A percentile compares a stretch with the other conserved stretches of the same genome.
phyloP scores from a whole-genome alignment of 2,797 vertebrate species.

The Syngnathus rostellatus region DNA sequence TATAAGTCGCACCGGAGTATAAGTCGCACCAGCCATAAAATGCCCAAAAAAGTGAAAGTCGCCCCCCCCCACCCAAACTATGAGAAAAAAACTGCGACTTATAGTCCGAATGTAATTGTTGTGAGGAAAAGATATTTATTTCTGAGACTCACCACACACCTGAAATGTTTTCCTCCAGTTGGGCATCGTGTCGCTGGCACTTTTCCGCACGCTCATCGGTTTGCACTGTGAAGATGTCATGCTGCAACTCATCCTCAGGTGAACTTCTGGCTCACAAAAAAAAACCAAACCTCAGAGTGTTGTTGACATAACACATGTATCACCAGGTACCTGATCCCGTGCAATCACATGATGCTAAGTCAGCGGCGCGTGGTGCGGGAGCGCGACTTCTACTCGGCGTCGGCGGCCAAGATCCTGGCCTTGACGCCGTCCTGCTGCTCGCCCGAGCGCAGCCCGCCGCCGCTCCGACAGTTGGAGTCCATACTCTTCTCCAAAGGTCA shows the following conservation, averaged over 20 bases:
- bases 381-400: slow-evolving; percentile 89
- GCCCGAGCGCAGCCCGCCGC: slow-evolving; percentile 74
- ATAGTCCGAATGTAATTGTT: too few species aligned
- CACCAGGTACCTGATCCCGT: slow-evolving; percentile 90
- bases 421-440: slow-evolving; percentile 88
- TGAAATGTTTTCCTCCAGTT: slow-evolving; percentile 61
- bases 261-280: slow-evolving; percentile 22
- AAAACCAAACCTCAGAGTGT: background rate
- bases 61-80: too few species aligned
- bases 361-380: slow-evolving; percentile 86
- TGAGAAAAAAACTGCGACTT: too few species aligned
- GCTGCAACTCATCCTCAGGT: slow-evolving; percentile 92
- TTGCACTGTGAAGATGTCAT: slow-evolving; percentile 98
- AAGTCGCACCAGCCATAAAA: too few species aligned
- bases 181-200: slow-evolving; percentile 88
- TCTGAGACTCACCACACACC: background rate
- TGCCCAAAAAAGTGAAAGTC: too few species aligned
- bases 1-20: too few species aligned
- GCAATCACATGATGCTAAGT: slow-evolving; percentile 97
- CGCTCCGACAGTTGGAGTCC: slow-evolving; percentile 79
- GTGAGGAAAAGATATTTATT: too few species aligned
- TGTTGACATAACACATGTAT: background rate
- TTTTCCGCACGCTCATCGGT: slow-evolving; percentile 91
- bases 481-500: slow-evolving; percentile 81
- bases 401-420: slow-evolving; percentile 84